phyloP scores from a whole-genome alignment of 2,797 vertebrate species.

The Tauraco hartlaubi region DNA sequence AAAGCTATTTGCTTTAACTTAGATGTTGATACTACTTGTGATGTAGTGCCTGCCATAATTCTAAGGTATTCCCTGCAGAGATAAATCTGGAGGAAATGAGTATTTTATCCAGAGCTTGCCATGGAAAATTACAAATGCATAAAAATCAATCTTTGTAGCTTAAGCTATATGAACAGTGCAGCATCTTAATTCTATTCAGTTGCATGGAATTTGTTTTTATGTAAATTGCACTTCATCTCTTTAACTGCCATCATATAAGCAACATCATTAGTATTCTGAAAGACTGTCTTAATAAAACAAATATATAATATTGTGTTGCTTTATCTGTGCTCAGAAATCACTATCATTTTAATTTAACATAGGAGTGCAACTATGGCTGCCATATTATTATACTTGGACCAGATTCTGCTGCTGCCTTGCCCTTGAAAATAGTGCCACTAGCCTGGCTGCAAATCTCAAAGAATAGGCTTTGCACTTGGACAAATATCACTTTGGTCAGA shows the following conservation, averaged over 20 bases:
- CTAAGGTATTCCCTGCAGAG: slow-evolving; percentile 28
- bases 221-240: neutral
- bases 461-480: neutral
- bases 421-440: neutral
- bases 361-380: neutral
- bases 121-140: slow-evolving; percentile 19
- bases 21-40: slow-evolving; percentile 25
- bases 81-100: slow-evolving; percentile 39
- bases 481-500: neutral
- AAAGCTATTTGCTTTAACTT: slow-evolving; percentile 46
- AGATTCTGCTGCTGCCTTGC: neutral
- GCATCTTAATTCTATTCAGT: neutral
- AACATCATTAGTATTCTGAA: neutral
- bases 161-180: neutral
- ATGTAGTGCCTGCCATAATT: slow-evolving; percentile 7
- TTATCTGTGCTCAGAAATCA: slow-evolving; percentile 3
- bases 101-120: slow-evolving; percentile 26
- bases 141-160: slow-evolving; percentile 2
- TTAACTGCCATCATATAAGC: slow-evolving; percentile 3
- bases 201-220: neutral
- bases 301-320: neutral
- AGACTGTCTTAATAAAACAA: slow-evolving; percentile 12
- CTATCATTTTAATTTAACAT: neutral
- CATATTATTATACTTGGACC: neutral
- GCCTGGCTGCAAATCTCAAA: neutral